Evolutionary conservation across 2,797 vertebrate genomes (phyloP), one percentile per base, ranked within the genome.

Genomic region (Sparidentex hasta): DNA sequence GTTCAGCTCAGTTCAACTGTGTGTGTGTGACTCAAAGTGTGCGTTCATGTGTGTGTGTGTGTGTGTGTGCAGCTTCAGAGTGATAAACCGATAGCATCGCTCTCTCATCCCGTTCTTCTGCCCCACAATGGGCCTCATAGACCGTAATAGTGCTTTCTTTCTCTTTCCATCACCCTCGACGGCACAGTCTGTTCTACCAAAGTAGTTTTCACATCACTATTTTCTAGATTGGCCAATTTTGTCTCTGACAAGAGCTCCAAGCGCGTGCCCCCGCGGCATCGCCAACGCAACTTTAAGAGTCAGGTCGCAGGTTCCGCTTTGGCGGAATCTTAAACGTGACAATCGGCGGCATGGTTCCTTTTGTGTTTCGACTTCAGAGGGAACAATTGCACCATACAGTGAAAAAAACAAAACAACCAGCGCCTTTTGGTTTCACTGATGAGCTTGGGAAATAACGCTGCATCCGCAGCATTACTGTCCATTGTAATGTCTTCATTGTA

Each of bases 221-320:
- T 88, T 81, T 74, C 72, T 29, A 69, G 78, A 91, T 82, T 88
- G 83, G 56, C 65, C 80, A 83, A 83, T 90, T 88, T 82, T 81
- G 76, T 78, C 17, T 75, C 64, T 76, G 72, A 81, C 50, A 43
- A 75, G 71, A 65, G 74, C 63, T 67, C 67, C 46, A 78, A 83
- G 71, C 57, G 18, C 16, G 70, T 58, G 38, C 52, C 61, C 51
- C 51, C 14, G 56, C 11, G 62, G 72, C 66, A 76, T 81, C 68
- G 76, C 58, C 68, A 46, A 46, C 64, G 59, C 62, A 78, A 38
- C 68, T 66, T 70, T 27, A n/a, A 66, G 64, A 85, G 66, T 73
- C 61, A 59, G 72, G 73, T 68, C 62, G 68, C 62, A 56, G 68
- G 29, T 57, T 63, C 64, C 56, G 38, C 43, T 57, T 70, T 23